A percentile compares a stretch with the other conserved stretches of the same genome.
Conservation (phyloP, 2,888 invertebrate species). For the Apodemia mormo region DNA sequence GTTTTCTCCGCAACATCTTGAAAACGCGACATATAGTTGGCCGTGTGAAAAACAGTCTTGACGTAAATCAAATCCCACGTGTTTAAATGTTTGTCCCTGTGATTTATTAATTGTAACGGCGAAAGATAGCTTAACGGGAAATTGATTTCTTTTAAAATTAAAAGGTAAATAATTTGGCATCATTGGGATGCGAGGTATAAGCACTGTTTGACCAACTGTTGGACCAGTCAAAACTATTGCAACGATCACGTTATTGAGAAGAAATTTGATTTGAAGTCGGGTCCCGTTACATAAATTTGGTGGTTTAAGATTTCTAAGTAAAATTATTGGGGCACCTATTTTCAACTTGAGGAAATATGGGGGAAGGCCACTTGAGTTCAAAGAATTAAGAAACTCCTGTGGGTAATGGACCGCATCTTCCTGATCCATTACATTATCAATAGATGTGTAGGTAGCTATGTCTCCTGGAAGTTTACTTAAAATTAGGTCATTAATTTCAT, state of each 20-base stretch:
- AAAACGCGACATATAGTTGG: slow-evolving; percentile 19
- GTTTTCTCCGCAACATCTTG: slow-evolving; percentile 24
- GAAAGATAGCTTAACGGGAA: slow-evolving; percentile 21
- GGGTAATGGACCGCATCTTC: slow-evolving; percentile 39
- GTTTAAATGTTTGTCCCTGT: slow-evolving; percentile 33
- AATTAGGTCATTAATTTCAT: slow-evolving; percentile 35
- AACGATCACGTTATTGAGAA: slow-evolving; percentile 30
- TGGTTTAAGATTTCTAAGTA: slow-evolving; percentile 5
- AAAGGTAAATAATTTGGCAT: neutral
- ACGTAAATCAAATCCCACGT: slow-evolving; percentile 32
- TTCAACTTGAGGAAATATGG: slow-evolving; percentile 33
- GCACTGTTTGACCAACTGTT: slow-evolving; percentile 9
- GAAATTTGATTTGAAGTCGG: slow-evolving; percentile 31
- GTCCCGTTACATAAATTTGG: slow-evolving; percentile 34
- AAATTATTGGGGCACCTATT: slow-evolving; percentile 33
- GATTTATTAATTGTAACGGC: slow-evolving; percentile 33
- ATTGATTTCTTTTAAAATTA: neutral
- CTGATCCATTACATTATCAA: slow-evolving; percentile 39
- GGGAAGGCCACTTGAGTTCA: slow-evolving; percentile 30
- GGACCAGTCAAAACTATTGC: slow-evolving; percentile 35
- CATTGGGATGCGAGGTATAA: too few relatives aligned
- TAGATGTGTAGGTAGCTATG: slow-evolving; percentile 33
- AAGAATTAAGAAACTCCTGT: slow-evolving; percentile 31
- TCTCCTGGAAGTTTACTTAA: slow-evolving; percentile 38
- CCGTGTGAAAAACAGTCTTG: slow-evolving; percentile 23